A percentile compares a stretch with the other conserved stretches of the same genome.
phyloP scores from a whole-genome alignment of 2,113 vertebrate genomes.

The Lepus americanus region DNA sequence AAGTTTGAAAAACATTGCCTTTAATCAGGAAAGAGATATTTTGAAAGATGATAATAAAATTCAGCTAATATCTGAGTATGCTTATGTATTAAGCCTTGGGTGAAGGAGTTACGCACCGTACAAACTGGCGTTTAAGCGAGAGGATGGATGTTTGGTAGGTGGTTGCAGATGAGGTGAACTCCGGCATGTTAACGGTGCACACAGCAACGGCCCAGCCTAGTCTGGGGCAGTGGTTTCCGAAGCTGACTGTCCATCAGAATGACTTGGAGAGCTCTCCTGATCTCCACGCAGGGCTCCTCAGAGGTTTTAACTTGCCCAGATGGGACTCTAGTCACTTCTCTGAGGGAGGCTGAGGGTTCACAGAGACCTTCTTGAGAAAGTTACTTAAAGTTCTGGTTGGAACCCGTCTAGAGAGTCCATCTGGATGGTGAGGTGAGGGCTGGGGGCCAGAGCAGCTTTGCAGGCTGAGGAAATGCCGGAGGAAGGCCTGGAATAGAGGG shows the following conservation, averaged over 20 bases:
- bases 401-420: background rate
- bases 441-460: background rate
- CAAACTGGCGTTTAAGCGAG: background rate
- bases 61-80: conserved; percentile 26
- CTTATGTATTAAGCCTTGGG: background rate
- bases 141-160: background rate
- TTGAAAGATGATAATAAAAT: background rate
- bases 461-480: background rate
- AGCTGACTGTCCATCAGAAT: background rate
- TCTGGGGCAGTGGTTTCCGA: background rate
- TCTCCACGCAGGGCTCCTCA: background rate
- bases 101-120: background rate
- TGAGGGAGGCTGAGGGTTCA: background rate
- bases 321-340: background rate
- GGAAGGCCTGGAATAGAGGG: background rate
- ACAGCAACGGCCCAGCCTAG: background rate
- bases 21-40: conserved; percentile 39
- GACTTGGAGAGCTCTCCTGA: background rate
- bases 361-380: background rate
- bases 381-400: conserved; percentile 19
- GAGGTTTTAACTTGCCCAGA: background rate
- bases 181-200: background rate
- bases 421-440: too few species aligned
- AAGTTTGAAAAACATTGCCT: conserved; percentile 31
- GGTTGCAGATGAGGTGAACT: background rate